Evolutionary conservation across 2,888 invertebrate species (phyloP).

Genomic region (Chrysomela aeneicollis): DNA sequence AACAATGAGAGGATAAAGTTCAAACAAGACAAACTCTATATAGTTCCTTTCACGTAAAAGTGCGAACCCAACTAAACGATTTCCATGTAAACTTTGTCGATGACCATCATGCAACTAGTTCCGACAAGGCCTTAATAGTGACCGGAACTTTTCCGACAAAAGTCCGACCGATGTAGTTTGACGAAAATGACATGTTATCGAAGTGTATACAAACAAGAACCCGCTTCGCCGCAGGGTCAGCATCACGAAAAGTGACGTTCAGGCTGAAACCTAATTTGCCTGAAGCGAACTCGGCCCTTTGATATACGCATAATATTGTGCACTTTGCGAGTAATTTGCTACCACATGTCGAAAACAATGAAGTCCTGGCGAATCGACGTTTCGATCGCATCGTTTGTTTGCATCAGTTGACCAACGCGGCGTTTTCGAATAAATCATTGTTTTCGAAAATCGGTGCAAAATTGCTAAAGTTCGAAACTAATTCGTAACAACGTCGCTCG

Average conservation of each 20-base stretch:
- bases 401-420: neutral
- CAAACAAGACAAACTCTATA: too few relatives aligned
- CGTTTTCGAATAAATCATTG: neutral
- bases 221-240: conserved; percentile 36
- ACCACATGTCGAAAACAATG: neutral
- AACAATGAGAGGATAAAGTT: too few relatives aligned
- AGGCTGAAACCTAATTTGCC: conserved; percentile 41
- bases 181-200: conserved; percentile 53
- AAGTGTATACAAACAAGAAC: conserved; percentile 49
- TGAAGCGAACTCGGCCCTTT: conserved; percentile 36
- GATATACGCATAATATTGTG: conserved; percentile 23
- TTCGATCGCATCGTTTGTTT: conserved; percentile 2
- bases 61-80: too few relatives aligned
- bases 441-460: neutral
- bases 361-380: neutral
- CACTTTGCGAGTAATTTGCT: conserved; percentile 24
- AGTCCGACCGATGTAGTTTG: conserved; percentile 52
- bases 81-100: too few relatives aligned
- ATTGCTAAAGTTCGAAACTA: neutral
- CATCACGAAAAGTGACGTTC: conserved; percentile 36
- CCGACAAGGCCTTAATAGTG: neutral
- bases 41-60: too few relatives aligned
- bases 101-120: too few relatives aligned
- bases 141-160: conserved; percentile 15
- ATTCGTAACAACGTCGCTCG: neutral